These are phyloP conservation scores for Encarsia formosa DNA, from an alignment of 2,888 invertebrate species.

Conservation along the genomic window DNA sequence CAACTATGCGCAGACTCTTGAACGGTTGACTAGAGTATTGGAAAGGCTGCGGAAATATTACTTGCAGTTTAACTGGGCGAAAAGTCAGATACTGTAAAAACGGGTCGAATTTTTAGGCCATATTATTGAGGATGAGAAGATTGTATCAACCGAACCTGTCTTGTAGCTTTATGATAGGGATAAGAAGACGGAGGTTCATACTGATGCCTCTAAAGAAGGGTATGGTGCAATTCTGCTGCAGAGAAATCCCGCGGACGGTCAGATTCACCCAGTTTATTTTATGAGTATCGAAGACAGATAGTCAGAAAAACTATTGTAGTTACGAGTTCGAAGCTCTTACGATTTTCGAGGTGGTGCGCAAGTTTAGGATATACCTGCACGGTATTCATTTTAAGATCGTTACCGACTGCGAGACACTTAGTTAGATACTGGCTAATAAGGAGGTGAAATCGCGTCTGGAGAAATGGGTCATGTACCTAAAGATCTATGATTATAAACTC, in stretches of 20 bases:
- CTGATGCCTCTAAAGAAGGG: slow-evolving; percentile 3
- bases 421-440: neutral
- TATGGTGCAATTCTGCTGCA: neutral
- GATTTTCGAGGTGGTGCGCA: neutral
- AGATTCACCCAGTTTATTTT: neutral
- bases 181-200: slow-evolving; percentile 3
- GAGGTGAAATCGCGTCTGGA: neutral
- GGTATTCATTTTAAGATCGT: neutral
- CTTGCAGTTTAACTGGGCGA: slow-evolving; percentile 4
- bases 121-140: neutral
- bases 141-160: neutral
- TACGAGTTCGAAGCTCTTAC: neutral
- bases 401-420: neutral
- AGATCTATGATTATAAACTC: neutral
- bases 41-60: neutral
- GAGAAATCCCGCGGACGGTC: neutral
- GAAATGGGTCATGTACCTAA: neutral
- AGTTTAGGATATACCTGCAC: neutral
- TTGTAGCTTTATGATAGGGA: neutral
- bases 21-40: neutral
- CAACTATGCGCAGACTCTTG: neutral
- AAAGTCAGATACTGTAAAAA: neutral
- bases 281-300: neutral
- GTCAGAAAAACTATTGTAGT: neutral
- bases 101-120: slow-evolving; percentile 8